Evolutionary conservation across 2,888 invertebrate genomes (phyloP).

Genomic region (Panopea generosa): DNA sequence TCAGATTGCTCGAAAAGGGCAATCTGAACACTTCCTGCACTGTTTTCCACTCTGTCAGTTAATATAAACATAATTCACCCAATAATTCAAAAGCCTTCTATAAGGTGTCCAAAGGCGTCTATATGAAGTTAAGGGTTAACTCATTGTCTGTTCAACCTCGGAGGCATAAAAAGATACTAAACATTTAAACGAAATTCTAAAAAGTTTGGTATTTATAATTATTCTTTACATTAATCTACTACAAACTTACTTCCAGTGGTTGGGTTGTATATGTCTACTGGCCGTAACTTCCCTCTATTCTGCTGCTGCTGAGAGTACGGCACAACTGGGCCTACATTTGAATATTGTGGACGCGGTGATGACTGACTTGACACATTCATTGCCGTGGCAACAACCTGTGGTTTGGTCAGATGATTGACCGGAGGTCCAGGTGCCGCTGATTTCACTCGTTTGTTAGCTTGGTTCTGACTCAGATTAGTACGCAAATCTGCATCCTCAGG

Average conservation of each 20-base stretch:
- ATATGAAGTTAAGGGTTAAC: no score
- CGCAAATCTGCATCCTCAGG: slow-evolving; percentile 78
- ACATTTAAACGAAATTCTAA: no score
- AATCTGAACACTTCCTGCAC: no score
- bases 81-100: no score
- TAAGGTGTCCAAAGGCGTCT: no score
- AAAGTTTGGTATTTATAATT: no score
- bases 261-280: slow-evolving; percentile 74
- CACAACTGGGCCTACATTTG: slow-evolving; percentile 70
- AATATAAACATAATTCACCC: no score
- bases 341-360: slow-evolving; percentile 57
- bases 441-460: slow-evolving; percentile 9
- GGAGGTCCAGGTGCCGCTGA: slow-evolving; percentile 47
- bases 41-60: no score
- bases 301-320: slow-evolving; percentile 49
- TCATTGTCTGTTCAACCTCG: no score
- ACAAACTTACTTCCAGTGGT: slow-evolving; percentile 72
- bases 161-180: no score
- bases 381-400: slow-evolving; percentile 55
- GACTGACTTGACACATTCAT: slow-evolving; percentile 29
- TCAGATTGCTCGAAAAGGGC: no score
- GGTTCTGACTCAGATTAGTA: slow-evolving; percentile 43
- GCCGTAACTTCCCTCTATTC: slow-evolving; percentile 58
- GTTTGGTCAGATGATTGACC: slow-evolving; percentile 30
- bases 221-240: no score